phyloP scores from a whole-genome alignment of 1,140 invertebrate species.

The Coelopa frigida region DNA sequence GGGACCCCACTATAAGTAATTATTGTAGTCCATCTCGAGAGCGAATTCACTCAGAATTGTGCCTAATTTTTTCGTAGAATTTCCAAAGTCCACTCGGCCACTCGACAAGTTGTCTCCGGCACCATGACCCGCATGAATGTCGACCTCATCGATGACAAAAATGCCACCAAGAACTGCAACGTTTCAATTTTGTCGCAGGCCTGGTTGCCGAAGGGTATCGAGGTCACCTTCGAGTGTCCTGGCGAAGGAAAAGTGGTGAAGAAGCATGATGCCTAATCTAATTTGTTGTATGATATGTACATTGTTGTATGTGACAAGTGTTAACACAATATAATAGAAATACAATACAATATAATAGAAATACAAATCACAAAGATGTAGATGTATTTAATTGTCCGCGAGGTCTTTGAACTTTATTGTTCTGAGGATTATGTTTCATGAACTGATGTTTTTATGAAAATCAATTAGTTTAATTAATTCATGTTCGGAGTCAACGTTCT shows the following conservation, averaged over 20 bases:
- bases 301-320: too few species aligned
- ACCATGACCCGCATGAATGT: constrained; percentile 11
- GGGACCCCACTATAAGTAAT: constrained; percentile 22
- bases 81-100: constrained; percentile 15
- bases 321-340: too few species aligned
- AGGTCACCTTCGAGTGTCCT: constrained; percentile 22
- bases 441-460: too few species aligned
- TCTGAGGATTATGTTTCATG: too few species aligned
- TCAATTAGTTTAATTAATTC: too few species aligned
- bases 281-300: not conserved
- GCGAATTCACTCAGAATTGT: too few species aligned
- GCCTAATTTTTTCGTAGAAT: constrained; percentile 1
- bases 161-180: constrained; percentile 17
- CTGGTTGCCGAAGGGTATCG: constrained; percentile 25
- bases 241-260: constrained; percentile 17
- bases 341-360: too few species aligned
- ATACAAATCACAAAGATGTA: too few species aligned
- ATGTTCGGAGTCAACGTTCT: too few species aligned
- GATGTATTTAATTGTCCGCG: too few species aligned
- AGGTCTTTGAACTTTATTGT: too few species aligned
- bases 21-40: too few species aligned
- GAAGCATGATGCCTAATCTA: constrained; percentile 14
- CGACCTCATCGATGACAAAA: constrained; percentile 15
- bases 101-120: constrained; percentile 17
- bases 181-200: constrained; percentile 17